Evolutionary conservation across 2,888 invertebrate genomes (phyloP), one percentile per base, ranked within the genome.

Genomic region (Galeruca laticollis): DNA sequence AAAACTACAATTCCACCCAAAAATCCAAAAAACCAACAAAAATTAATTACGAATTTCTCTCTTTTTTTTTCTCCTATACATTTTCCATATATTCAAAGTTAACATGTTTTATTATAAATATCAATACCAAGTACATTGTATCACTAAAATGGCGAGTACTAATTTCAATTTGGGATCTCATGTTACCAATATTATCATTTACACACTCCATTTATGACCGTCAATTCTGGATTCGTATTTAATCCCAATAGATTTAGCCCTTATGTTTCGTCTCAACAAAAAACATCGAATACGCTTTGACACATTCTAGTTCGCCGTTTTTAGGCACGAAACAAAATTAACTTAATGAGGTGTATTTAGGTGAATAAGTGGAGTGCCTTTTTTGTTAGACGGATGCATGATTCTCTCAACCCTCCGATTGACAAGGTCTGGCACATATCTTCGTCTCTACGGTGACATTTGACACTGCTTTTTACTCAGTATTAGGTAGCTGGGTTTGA

Each of bases 401-500:
- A 79, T 80, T 82, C 82, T 82, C 47, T 35, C 47, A 31, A 18
- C 47, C 77, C 79, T 79, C 80, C 80, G 80, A 82, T 81, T 82
- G 81, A 82, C 81, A 79, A 76, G 78, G 72, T 77, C 81, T 82
- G 81, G 76, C 76, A 76, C 80, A 74, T 76, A 78, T 82, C 80
- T 49, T 57, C 56, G 26, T 18, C 79, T 73, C 57, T 73, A 72
- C 75, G 70, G 76, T 80, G 84, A 82, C 84, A 83, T 83, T 82
- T 82, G 83, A 84, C 83, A 84, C 82, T 75, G 75, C 76, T 81
- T 81, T 80, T 79, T 80, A 81, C 82, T 82, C 78, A 82, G 82
- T 82, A 81, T 33, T 49, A 59, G 40, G 21, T 59, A 26, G 57
- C 62, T n/a, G 20, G 11, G 37, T 18, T 31, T 15, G 62, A 52